Percentiles rank a stretch among this genome's conserved stretches.
Conservation (phyloP, 2,113 vertebrate genomes). For the Rhabdornis inornatus region DNA sequence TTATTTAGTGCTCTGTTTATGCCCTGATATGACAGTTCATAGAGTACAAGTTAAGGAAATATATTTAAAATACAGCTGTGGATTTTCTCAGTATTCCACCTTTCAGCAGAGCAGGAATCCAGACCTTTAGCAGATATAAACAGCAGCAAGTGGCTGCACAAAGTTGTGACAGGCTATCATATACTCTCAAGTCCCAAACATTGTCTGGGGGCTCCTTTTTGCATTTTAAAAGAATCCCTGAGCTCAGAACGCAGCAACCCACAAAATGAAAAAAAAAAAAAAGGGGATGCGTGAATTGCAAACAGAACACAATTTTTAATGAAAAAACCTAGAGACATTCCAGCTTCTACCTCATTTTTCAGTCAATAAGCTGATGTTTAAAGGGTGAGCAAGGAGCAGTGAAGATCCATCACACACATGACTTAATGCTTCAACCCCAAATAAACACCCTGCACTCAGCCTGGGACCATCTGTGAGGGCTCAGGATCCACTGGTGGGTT, state of each 20-base stretch:
- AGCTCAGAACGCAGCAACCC: background rate
- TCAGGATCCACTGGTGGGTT: background rate
- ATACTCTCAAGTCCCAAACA: background rate
- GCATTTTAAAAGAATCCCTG: background rate
- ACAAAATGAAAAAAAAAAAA: background rate
- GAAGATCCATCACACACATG: background rate
- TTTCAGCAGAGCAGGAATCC: background rate
- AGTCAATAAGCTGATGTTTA: background rate
- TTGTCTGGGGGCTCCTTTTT: background rate
- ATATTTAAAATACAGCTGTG: background rate
- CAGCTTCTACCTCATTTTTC: background rate
- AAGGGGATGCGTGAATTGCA: background rate
- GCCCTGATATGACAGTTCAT: background rate
- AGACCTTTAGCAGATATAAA: background rate
- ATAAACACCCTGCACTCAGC: background rate
- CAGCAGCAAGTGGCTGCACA: background rate
- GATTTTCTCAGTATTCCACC: background rate
- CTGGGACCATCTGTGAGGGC: background rate
- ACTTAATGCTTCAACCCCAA: background rate
- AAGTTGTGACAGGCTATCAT: background rate
- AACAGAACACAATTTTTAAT: background rate
- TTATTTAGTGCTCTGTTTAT: background rate
- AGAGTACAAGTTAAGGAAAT: background rate
- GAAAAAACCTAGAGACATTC: background rate
- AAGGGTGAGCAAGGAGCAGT: background rate